Evolutionary conservation across 2,113 vertebrate species (phyloP).

Genomic region (Isurus oxyrinchus): DNA sequence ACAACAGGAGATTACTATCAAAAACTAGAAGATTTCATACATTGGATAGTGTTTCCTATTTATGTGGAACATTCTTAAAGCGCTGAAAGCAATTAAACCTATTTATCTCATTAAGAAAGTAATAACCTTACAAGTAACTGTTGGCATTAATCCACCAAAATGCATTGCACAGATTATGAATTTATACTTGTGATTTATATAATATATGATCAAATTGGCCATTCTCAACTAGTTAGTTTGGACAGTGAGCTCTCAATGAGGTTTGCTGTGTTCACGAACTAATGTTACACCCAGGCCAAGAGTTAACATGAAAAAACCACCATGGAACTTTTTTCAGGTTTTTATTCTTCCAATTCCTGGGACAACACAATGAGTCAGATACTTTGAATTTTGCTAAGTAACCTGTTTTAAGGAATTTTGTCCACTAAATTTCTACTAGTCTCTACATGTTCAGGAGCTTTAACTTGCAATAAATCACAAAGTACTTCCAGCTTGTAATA

Average conservation of each 20-base stretch:
- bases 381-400: background rate
- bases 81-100: background rate
- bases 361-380: background rate
- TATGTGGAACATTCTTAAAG: background rate
- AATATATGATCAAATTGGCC: background rate
- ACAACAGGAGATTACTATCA: background rate
- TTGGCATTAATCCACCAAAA: conserved; percentile 16
- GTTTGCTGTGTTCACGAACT: background rate
- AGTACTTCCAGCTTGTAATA: background rate
- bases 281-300: background rate
- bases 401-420: background rate
- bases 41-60: background rate
- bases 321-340: background rate
- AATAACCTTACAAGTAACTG: background rate
- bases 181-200: background rate
- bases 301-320: background rate
- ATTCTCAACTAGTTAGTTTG: background rate
- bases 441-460: background rate
- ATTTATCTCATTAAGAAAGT: background rate
- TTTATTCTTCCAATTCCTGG: background rate
- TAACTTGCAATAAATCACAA: background rate
- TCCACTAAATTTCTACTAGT: background rate
- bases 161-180: background rate
- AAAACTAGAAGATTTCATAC: background rate
- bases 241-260: background rate